phyloP scores from a whole-genome alignment of 2,888 invertebrate genomes.

The Cordylochernes scorpioides region DNA sequence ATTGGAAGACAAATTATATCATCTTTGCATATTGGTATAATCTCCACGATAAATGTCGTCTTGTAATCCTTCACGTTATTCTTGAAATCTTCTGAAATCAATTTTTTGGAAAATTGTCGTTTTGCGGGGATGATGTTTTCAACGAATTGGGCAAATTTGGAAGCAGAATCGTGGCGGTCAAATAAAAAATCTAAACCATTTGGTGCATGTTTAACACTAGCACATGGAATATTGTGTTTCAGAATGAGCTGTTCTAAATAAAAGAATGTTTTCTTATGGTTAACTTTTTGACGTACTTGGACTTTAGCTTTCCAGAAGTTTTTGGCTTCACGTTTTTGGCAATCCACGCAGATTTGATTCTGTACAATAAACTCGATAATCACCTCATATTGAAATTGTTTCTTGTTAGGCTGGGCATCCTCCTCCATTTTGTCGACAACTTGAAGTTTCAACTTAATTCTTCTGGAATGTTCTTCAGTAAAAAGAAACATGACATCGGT shows the following conservation, averaged over 20 bases:
- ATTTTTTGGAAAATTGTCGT: too few species aligned
- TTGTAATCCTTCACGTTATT: too few species aligned
- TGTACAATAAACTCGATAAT: constrained; percentile 71
- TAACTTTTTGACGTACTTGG: constrained; percentile 30
- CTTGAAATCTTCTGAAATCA: too few species aligned
- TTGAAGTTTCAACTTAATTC: constrained; percentile 79
- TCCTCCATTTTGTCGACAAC: constrained; percentile 82
- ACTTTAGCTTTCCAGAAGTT: constrained; percentile 79
- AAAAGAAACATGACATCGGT: constrained; percentile 89
- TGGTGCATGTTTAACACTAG: too few species aligned
- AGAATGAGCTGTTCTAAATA: constrained; percentile 88
- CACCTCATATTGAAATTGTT: constrained; percentile 78
- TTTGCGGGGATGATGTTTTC: too few species aligned
- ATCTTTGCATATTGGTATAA: too few species aligned
- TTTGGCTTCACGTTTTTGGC: constrained; percentile 85
- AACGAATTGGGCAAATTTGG: too few species aligned
- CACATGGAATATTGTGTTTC: constrained; percentile 80
- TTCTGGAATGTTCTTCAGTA: constrained; percentile 96
- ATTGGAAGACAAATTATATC: too few species aligned
- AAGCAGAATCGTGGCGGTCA: too few species aligned
- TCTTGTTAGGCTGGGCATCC: too few species aligned
- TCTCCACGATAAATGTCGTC: too few species aligned
- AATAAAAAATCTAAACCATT: too few species aligned
- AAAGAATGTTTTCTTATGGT: constrained; percentile 87
- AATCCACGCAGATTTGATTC: constrained; percentile 89